Conservation (phyloP, 1,140 invertebrate species). For the Arctopsyche grandis region DNA sequence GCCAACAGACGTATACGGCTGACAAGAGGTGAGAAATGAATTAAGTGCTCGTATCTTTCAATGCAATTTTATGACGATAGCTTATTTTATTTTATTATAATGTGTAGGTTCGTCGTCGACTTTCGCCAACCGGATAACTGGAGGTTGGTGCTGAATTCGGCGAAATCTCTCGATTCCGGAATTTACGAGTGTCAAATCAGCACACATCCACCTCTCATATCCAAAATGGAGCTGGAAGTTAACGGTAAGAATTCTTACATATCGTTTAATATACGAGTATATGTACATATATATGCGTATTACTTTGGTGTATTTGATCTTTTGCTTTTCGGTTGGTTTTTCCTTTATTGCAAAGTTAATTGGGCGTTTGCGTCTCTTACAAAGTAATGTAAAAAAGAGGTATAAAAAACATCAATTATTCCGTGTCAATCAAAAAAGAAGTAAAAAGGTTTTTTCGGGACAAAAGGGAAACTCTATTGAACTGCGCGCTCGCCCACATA, state of each 20-base stretch:
- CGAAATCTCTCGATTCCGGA: conserved; percentile 75
- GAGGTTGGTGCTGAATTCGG: conserved; percentile 74
- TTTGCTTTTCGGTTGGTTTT: not conserved
- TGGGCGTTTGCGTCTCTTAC: not conserved
- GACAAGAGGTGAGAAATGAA: conserved; percentile 70
- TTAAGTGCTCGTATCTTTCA: not conserved
- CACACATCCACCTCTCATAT: conserved; percentile 76
- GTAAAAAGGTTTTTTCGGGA: not conserved
- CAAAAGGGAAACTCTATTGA: not conserved
- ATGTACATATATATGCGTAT: not conserved
- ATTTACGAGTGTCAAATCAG: conserved; percentile 82
- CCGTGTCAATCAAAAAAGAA: not conserved
- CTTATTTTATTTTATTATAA: conserved; percentile 3
- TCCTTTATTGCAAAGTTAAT: not conserved
- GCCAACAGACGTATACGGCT: conserved; percentile 76
- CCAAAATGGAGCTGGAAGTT: conserved; percentile 59
- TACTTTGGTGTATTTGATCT: not conserved
- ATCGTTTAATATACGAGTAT: no score
- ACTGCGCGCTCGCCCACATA: not conserved
- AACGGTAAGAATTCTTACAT: conserved; percentile 56
- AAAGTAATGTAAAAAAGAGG: not conserved
- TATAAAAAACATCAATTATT: not conserved
- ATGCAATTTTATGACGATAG: not conserved
- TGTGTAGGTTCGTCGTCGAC: conserved; percentile 68
- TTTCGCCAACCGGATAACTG: conserved; percentile 82